phyloP scores from a whole-genome alignment of 2,113 vertebrate genomes.

The Gavia stellata region DNA sequence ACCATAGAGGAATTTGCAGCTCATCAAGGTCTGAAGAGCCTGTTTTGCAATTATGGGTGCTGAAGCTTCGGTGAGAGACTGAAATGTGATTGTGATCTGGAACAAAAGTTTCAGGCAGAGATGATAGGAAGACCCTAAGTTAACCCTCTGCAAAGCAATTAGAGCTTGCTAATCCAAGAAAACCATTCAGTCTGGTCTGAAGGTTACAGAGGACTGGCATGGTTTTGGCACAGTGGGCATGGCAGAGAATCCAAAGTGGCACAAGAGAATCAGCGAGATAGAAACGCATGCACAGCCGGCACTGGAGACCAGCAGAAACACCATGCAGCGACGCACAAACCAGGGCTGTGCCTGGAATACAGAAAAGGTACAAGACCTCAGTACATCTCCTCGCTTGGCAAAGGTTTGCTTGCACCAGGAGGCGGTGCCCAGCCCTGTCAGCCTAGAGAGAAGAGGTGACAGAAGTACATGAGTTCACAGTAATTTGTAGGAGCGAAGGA shows the following conservation, averaged over 20 bases:
- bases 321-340: rapidly evolving
- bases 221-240: rapidly evolving
- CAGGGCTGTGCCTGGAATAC: neutral
- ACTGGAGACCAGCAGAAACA: neutral
- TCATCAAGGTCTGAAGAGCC: constrained; percentile 33
- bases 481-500: neutral
- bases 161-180: neutral
- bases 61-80: neutral
- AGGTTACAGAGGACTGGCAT: neutral
- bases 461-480: neutral
- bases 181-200: neutral
- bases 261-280: neutral
- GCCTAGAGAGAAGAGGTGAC: neutral
- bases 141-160: neutral
- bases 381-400: neutral
- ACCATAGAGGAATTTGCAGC: neutral
- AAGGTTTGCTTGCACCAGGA: neutral
- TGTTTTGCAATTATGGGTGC: constrained; percentile 24
- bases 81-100: neutral
- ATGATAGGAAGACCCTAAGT: neutral
- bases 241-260: neutral
- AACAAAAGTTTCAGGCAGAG: neutral
- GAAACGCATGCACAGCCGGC: rapidly evolving
- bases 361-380: neutral
- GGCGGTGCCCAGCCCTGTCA: neutral